Evolutionary conservation across 2,797 vertebrate genomes (phyloP).

Genomic region (Microchirus variegatus): DNA sequence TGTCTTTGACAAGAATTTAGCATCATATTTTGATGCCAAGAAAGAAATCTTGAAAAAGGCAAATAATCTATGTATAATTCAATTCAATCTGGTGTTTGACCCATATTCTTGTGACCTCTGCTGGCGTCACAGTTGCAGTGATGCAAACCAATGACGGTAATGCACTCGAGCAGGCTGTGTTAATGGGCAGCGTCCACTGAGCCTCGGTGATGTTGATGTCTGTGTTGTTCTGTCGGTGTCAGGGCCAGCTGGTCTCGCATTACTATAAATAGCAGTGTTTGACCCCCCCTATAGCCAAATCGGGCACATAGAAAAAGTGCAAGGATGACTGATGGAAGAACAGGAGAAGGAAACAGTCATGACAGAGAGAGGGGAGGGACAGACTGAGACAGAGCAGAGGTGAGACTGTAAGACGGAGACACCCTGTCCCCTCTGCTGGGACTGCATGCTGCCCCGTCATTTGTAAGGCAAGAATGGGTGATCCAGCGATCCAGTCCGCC

Average conservation of each 20-base stretch:
- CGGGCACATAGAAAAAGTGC: slow-evolving; percentile 19
- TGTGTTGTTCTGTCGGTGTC: slow-evolving; percentile 38
- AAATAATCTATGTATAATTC: too few species aligned
- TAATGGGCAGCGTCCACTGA: too few species aligned
- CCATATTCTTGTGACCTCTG: too few species aligned
- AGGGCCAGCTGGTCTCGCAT: slow-evolving; percentile 57
- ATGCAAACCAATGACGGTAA: too few species aligned
- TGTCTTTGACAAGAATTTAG: too few species aligned
- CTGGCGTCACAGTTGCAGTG: too few species aligned
- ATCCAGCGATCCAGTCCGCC: slow-evolving; percentile 45
- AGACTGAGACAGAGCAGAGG: slow-evolving; percentile 1
- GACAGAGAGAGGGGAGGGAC: slow-evolving; percentile 18
- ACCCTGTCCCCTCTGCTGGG: background rate
- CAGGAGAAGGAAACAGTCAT: slow-evolving; percentile 8
- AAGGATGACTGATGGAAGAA: slow-evolving; percentile 32
- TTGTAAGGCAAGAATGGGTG: slow-evolving; percentile 53
- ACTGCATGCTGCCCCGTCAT: background rate
- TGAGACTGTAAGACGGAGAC: background rate
- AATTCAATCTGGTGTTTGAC: too few species aligned
- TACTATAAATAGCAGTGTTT: slow-evolving; percentile 65
- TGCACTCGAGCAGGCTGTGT: too few species aligned
- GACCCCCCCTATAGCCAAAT: slow-evolving; percentile 47
- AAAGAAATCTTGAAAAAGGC: too few species aligned
- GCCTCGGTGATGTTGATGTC: background rate
- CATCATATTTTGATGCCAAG: too few species aligned